Conservation (phyloP, 2,797 vertebrate genomes). For the Megaceryle alcyon region DNA sequence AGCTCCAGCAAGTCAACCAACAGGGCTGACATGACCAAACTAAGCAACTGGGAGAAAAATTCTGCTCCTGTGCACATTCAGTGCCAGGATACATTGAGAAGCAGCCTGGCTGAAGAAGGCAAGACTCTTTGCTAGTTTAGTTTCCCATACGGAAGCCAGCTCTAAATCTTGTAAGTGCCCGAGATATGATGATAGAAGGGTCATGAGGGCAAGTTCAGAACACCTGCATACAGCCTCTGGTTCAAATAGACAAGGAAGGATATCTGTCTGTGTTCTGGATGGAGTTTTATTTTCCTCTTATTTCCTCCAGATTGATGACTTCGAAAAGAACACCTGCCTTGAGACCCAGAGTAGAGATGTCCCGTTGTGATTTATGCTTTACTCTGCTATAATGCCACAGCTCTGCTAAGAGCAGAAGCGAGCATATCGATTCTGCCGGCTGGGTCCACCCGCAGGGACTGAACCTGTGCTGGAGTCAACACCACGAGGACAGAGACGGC, state of each 20-base stretch:
- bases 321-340: background rate
- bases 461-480: background rate
- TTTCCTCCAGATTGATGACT: background rate
- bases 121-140: background rate
- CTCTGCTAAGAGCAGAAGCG: background rate
- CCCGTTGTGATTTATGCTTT: background rate
- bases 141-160: accelerated
- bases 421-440: accelerated
- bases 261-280: background rate
- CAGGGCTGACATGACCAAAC: background rate
- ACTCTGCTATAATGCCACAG: background rate
- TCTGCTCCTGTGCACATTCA: background rate
- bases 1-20: background rate
- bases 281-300: background rate
- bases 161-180: background rate
- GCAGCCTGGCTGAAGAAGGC: background rate
- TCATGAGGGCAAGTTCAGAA: background rate
- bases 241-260: background rate
- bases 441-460: background rate
- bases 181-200: background rate
- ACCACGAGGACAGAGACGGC: background rate
- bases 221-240: background rate
- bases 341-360: background rate
- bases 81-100: accelerated
- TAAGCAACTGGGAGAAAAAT: background rate